Evolutionary conservation across 2,113 vertebrate genomes (phyloP), one percentile per base, ranked within the genome.

Genomic region (Theropithecus gelada): DNA sequence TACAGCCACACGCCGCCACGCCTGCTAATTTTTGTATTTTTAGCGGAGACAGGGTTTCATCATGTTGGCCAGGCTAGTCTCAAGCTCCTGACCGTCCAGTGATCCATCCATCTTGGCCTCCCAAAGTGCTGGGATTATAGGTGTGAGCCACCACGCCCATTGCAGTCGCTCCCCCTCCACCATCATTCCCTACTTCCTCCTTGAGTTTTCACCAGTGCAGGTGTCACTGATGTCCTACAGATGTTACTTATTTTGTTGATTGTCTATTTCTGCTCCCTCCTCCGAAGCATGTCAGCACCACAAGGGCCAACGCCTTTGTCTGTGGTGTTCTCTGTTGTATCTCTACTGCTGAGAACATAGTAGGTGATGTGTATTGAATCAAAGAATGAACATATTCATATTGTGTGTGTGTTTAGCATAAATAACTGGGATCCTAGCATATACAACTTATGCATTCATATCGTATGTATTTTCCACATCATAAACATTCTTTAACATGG

Each of bases 1-100:
- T 32, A 30, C 27, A 64, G 61, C 27, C 27, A 64, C 12, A 2
- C 4, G 2, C 30, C 27, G 6, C 61, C 27, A 64, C 0, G 12
- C 61, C 61, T 6, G 61, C 12, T 64, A 64, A 14, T 64, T 64
- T 64, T 64, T 64, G 27, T 30, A 32, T 27, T 64, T 64, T 64
- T 64, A 64, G 27, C 14, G 27, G 61, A 64, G 61, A 64, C 2
- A 2, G 61, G 61, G 27, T 64, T 30, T 30, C 61, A 30, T 64
- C 27, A 30, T 64, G 61, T 32, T 64, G 61, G 61, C 61, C 0
- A 30, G 61, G 61, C 11, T 64, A 27, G 27, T 64, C 61, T 64
- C 0, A 0, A 64, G 13, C 27, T 64, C 12, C 61, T 32, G 61
- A 64, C 27, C 0, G 0, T 64, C 61, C 12, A 14, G 12, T 64